A percentile compares a stretch with the other conserved stretches of the same genome.
Conservation (phyloP, 2,888 invertebrate species). For the Leucania comma region DNA sequence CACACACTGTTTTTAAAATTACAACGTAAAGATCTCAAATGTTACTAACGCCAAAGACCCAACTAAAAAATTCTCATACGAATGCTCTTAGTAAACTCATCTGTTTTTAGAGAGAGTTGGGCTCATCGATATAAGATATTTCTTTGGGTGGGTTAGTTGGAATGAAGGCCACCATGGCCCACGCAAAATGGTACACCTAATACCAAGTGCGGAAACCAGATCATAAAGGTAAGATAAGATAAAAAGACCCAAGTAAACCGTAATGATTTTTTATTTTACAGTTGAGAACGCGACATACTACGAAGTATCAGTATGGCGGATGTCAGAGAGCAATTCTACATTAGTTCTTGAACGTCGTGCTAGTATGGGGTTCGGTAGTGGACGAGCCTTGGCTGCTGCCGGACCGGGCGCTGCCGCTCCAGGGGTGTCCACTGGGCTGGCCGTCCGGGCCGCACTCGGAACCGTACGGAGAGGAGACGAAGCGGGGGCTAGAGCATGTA, state of each 20-base stretch:
- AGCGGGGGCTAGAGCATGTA: constrained; percentile 85
- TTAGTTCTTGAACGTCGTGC: constrained; percentile 81
- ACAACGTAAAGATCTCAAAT: no score
- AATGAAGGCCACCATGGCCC: no score
- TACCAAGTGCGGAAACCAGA: no score
- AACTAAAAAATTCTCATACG: no score
- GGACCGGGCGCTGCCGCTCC: constrained; percentile 61
- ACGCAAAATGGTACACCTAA: no score
- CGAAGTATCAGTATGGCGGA: constrained; percentile 86
- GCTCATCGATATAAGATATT: no score
- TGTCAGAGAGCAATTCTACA: constrained; percentile 84
- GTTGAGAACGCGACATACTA: constrained; percentile 88
- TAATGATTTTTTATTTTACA: constrained; percentile 57
- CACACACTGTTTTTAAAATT: no score
- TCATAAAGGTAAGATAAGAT: no score
- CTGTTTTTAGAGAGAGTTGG: no score
- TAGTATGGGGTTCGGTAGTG: constrained; percentile 82
- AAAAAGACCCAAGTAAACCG: neutral
- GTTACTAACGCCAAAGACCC: neutral
- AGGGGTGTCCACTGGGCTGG: constrained; percentile 68
- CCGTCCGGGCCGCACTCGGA: constrained; percentile 77
- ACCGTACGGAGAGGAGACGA: constrained; percentile 80
- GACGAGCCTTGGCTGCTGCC: constrained; percentile 78
- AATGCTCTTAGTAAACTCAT: no score
- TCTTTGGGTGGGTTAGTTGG: no score